Evolutionary conservation across 2,888 invertebrate genomes (phyloP).

Genomic region (Sepioteuthis lessoniana): DNA sequence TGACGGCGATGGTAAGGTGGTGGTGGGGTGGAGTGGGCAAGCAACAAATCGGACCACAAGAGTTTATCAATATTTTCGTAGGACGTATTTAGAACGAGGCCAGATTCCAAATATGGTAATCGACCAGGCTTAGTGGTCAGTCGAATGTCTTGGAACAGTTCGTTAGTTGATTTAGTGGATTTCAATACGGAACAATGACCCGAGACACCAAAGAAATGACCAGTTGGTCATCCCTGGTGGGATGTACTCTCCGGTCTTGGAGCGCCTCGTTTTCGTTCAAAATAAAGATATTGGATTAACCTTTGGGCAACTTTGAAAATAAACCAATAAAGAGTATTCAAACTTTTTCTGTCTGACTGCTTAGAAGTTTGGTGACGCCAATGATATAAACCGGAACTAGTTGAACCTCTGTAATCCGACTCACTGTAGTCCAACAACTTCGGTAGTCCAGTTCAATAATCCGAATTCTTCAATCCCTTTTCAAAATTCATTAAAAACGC

Average conservation of each 20-base stretch:
- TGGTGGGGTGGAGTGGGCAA: no score
- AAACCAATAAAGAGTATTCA: not conserved
- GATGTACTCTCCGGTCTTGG: not conserved
- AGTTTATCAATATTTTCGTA: not conserved
- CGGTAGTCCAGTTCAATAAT: no score
- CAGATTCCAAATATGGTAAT: not conserved
- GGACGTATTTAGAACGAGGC: not conserved
- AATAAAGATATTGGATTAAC: not conserved
- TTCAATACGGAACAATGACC: not conserved
- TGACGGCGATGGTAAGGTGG: no score
- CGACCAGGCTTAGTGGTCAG: not conserved
- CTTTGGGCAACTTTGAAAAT: not conserved
- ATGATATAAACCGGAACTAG: no score
- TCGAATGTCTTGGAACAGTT: not conserved
- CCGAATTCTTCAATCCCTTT: no score
- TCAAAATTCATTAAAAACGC: no score
- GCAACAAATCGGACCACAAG: not conserved
- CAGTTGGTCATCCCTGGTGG: not conserved
- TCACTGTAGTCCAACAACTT: no score
- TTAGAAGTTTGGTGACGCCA: not conserved
- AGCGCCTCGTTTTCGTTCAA: not conserved
- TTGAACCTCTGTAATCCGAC: no score
- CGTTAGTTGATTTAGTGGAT: not conserved
- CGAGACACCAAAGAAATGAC: not conserved
- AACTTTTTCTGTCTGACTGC: not conserved